Conservation (phyloP, 2,113 vertebrate species). For the Pseudolaguvia tuberculata region DNA sequence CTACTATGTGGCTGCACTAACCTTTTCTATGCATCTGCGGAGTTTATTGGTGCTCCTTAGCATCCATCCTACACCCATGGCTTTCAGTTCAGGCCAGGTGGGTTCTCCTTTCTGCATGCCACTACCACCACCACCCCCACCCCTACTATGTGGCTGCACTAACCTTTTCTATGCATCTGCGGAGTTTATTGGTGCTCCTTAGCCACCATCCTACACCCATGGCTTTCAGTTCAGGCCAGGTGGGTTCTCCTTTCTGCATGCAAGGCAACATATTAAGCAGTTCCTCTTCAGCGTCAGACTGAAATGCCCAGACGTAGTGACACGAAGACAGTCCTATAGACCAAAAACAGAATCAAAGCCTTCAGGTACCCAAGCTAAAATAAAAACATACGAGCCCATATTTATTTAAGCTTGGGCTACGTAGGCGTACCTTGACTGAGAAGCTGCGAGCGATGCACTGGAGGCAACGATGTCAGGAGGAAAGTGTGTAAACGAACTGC, state of each 20-base stretch:
- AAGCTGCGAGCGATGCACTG: slow-evolving; percentile 81
- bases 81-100: slow-evolving; percentile 87
- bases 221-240: slow-evolving; percentile 89
- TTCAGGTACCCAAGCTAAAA: background rate
- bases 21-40: slow-evolving; percentile 92
- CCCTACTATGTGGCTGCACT: background rate
- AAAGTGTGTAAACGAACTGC: slow-evolving; percentile 93
- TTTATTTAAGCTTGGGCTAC: background rate
- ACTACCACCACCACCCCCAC: too few relatives aligned
- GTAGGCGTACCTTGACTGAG: slow-evolving; percentile 81
- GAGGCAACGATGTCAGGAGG: slow-evolving; percentile 87
- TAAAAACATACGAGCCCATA: background rate
- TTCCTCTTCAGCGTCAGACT: slow-evolving; percentile 95
- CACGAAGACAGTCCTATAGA: slow-evolving; percentile 85
- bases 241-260: slow-evolving; percentile 82
- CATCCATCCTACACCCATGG: slow-evolving; percentile 98
- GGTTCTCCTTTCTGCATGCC: slow-evolving; percentile 82
- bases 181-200: slow-evolving; percentile 81
- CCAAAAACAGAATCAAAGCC: slow-evolving; percentile 1
- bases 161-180: slow-evolving; percentile 93
- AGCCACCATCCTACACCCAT: slow-evolving; percentile 99
- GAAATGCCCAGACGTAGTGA: slow-evolving; percentile 97
- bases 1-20: slow-evolving; percentile 41
- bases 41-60: slow-evolving; percentile 84
- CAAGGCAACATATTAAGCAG: slow-evolving; percentile 86